Evolutionary conservation across 2,888 invertebrate species (phyloP), one percentile per base, ranked within the genome.

Genomic region (Caradrina kadenii): DNA sequence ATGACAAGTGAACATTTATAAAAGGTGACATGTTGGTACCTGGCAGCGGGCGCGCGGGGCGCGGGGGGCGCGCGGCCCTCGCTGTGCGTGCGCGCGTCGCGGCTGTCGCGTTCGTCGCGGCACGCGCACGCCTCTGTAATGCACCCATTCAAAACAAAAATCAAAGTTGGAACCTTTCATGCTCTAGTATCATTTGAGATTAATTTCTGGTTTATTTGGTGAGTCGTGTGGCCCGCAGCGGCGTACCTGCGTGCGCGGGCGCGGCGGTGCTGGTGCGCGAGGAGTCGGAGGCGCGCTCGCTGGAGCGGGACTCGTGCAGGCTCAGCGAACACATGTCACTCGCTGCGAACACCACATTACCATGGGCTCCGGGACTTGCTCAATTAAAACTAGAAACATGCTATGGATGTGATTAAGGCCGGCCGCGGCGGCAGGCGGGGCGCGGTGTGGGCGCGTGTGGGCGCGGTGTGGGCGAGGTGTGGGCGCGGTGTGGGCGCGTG

Each of bases 41-140:
- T 90, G 52, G 89, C 84, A n/a, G 54, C 39, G 15, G 71, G n/a
- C 6, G 55, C 19, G 21, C 81, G 87, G 77, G 49, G 35, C 6
- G 67, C 68, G 60, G 65, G 63, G 11, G 26, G 86, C 39, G 83
- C 69, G 55, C 92, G 90, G 8, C 92, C 89, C 82, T 92, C 94
- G 78, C 97, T 90, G 97, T 95, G 90, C 93, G 96, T 93, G 96
- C 97, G 79, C 96, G 60, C 79, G 54, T 62, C 73, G 53, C 82
- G 73, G 50, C 2, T 15, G 15, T 45, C 42, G 42, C 56, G 65
- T 56, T 70, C 79, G 0, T 53, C 75, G 42, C 75, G 73, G n/a
- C 78, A 73, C 39, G 59, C 96, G 90, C 96, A 96, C 61, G 96
- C 96, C 2, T 97, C 97, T 96, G 93, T 11, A 17, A 26, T 15